Evolutionary conservation across 2,113 vertebrate species (phyloP), one percentile per base, ranked within the genome.

Genomic region (Ascaphus truei): DNA sequence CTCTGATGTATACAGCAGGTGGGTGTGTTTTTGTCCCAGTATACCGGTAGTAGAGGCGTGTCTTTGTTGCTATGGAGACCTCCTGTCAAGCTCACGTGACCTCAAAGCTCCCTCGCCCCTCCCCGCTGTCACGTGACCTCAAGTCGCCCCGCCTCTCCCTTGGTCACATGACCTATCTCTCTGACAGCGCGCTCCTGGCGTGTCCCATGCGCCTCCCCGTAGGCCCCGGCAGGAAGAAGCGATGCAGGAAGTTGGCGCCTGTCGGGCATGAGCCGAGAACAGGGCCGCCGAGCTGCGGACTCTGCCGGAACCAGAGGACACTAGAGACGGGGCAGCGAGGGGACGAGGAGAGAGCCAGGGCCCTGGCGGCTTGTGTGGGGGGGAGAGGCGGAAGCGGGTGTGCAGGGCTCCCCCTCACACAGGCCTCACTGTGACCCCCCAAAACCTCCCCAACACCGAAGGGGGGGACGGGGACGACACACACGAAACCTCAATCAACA

Each of bases 181-280:
- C 1, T 10, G 9, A 39, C 13, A 26, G 39, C 41, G 6, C 12
- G 25, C 34, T 25, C 2, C n/a, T 6, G n/a, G 59, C 33, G 10
- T 62, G 59, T 47, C 39, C 59, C 41, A 47, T 45, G 13, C 5
- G 26, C 39, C 18, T 8, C 3, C 9, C 65, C 65, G 65, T 68
- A 31, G 20, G 18, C 48, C 59, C 59, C 27, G 27, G 22, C 18
- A 18, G 27, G 22, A 33, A 27, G 37, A 29, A 33, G 18, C 64
- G 51, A 30, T 20, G 18, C 63, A 52, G 30, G 63, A 30, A 37
- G 63, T n/a, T 39, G 48, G 63, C 48, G 63, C 48, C 51, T 23
- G 29, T 18, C 22, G 23, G 33, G 63, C 36, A 41, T 53, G 51
- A 66, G 9, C n/a, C 13, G 48, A 39, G n/a, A n/a, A n/a, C n/a